Base-by-base conservation (phyloP, 2,113 vertebrate species). In the Caranx melampygus region DNA sequence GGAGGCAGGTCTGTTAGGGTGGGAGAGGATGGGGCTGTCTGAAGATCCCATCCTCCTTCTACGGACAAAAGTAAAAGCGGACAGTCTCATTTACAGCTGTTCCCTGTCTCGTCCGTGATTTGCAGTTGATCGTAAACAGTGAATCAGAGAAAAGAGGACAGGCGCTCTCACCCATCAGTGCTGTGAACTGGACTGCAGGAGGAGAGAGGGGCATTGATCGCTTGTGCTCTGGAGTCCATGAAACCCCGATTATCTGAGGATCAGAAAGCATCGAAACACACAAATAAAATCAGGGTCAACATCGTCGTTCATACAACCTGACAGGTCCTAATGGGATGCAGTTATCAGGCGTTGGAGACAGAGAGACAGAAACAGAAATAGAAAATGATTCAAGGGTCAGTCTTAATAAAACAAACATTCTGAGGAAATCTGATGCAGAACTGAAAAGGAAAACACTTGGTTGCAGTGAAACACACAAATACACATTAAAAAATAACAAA, bases 181-280 rank as follows among this genome's bases (percentile, higher is more conserved):
- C 92, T 93, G 87, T 97, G 95, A 86, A 96, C 86, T 11, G 97
- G 96, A 74, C 96, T 97, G 92, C 95, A 95, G 85, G 95, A 96
- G 57, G 96, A 95, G 3, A 96, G 76, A 0, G 96, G 96, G 21
- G 93, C 51, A 0, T 26, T 94, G 92, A 84, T 93, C 26, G 16
- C 81, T 92, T 0, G 96, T 93, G 86, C 94, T 95, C 90, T 93
- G 2, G 4, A 92, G 45, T 92, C 90, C 1, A 65, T 85, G 11
- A 87, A 86, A 60, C 74, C 58, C 18, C 34, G 75, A 57, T 76
- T 77, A 81, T 91, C 93, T 94, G 72, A 33, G 10, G 6, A 54
- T 10, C 21, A 68, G 18, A 66, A 31, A 64, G 9, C 55, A 69
- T 31, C 26, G 34, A 77, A 65, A 49, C 47, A 81, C 16, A 74